Base-by-base conservation (phyloP, 2,888 invertebrate genomes). In the Melinaea marsaeus region DNA sequence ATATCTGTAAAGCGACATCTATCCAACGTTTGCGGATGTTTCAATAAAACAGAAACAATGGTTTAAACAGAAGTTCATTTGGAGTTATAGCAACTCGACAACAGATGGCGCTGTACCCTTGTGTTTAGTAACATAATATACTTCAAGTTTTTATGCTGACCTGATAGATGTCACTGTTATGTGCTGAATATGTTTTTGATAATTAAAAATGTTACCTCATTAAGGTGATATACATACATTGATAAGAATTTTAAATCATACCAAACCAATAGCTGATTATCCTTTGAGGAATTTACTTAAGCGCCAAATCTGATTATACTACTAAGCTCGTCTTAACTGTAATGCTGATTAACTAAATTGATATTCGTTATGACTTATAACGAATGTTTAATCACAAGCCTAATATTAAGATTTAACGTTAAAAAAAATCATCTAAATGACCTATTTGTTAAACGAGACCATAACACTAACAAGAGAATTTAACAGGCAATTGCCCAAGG, bases 401-500 rank as follows among this genome's bases (percentile, higher is more conserved):
- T 42, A 42, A 9, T 42, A 42, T 22, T 22, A 9, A 9, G 3
- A 42, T 9, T 42, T 2, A 9, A 42, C 4, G 2, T 51, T 4
- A 51, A 51, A 7, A 9, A 51, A 51, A 32, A 51, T 64, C 69
- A 70, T 65, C 76, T 79, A 76, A 75, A 61, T 75, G 77, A 80
- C 76, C 80, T 67, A 67, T 56, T 42, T 35, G 47, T 34, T 33
- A 34, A 60, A 60, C 45, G 33, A 60, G 11, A 61, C 67, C 57
- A 56, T 61, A 73, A 74, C 76, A 74, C 79, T 81, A 84, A 83
- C 79, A 83, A 83, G 81, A 74, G 76, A 76, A 75, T 79, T 79
- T 83, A 81, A 84, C 81, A 79, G 75, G 78, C 81, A 78, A 81
- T 84, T 72, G 67, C 70, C 79, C 74, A 74, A 80, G 80, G 84